Conservation (phyloP, 2,113 vertebrate species). For the Proteles cristata region DNA sequence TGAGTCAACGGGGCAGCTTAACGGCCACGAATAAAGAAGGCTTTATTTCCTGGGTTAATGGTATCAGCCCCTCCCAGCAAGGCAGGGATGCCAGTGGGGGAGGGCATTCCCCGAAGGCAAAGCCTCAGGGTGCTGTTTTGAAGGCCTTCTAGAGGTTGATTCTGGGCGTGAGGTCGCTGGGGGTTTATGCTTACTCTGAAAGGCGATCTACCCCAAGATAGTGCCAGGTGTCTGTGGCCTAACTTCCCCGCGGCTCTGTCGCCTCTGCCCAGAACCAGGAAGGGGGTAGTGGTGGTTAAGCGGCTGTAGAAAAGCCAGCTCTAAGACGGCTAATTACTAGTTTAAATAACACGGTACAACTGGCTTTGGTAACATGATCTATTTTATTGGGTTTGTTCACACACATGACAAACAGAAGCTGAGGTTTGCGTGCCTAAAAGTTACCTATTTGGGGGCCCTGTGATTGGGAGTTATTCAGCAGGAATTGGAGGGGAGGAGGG, state of each 20-base stretch:
- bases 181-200: slow-evolving; percentile 46
- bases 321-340: slow-evolving; percentile 84
- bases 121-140: neutral
- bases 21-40: neutral
- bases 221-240: slow-evolving; percentile 49
- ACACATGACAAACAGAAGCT: slow-evolving; percentile 75
- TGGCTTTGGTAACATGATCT: slow-evolving; percentile 80
- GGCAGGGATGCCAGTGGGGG: neutral
- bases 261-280: slow-evolving; percentile 71
- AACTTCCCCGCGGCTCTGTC: neutral
- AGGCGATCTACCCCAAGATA: neutral
- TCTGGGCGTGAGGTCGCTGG: neutral
- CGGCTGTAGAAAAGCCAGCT: slow-evolving; percentile 80
- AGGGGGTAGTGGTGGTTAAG: slow-evolving; percentile 76
- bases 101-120: slow-evolving; percentile 10
- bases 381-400: slow-evolving; percentile 82
- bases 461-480: slow-evolving; percentile 1
- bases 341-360: slow-evolving; percentile 79
- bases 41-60: slow-evolving; percentile 28
- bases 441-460: slow-evolving; percentile 55
- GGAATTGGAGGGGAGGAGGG: neutral
- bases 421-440: slow-evolving; percentile 58
- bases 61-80: neutral
- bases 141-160: neutral
- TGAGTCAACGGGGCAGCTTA: neutral